Conservation (phyloP, 1,140 invertebrate species). For the Acyrthosiphon pisum region DNA sequence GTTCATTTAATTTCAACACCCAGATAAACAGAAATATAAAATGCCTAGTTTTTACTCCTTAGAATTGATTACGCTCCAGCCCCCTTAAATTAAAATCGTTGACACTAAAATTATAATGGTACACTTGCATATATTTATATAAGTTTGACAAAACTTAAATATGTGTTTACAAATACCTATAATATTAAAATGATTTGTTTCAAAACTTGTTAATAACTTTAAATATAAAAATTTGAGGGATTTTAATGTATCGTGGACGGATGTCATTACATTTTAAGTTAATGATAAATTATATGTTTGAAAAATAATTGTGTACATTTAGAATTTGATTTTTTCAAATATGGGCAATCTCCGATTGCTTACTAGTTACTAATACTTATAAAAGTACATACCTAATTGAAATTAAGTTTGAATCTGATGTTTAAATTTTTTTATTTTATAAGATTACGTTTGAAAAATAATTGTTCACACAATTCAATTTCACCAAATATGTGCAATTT, state of each 20-base stretch:
- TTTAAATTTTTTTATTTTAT: too few species aligned
- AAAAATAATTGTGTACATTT: background rate
- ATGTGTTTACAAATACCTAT: background rate
- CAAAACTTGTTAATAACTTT: background rate
- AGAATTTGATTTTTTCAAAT: background rate
- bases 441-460: too few species aligned
- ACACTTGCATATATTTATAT: background rate
- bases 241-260: background rate
- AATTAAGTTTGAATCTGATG: too few species aligned
- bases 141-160: background rate
- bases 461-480: too few species aligned
- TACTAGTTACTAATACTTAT: background rate
- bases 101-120: background rate
- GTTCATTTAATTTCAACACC: too few species aligned
- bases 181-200: background rate
- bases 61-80: too few species aligned
- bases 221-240: background rate
- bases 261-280: background rate
- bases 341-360: background rate
- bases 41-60: too few species aligned
- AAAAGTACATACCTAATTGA: too few species aligned
- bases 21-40: too few species aligned
- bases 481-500: too few species aligned
- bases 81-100: background rate
- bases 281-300: background rate